Percentiles rank a stretch among this genome's conserved stretches.
Conservation (phyloP, 2,113 vertebrate genomes). For the Cryptomyrus ogoouensis region DNA sequence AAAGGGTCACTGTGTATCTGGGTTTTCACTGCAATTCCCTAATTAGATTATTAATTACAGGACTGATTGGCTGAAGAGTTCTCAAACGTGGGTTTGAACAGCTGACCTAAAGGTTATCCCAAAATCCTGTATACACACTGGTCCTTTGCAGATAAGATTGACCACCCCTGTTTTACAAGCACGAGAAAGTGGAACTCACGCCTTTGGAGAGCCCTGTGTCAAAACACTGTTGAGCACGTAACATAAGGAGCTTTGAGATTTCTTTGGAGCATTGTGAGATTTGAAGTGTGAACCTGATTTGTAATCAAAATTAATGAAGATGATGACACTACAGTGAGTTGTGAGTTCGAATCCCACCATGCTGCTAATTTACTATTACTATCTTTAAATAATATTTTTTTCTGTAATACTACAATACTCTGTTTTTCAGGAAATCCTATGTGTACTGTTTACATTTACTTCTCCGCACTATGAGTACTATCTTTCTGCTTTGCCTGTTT, state of each 20-base stretch:
- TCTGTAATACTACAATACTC: neutral
- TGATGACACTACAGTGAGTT: neutral
- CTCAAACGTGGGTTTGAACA: no score
- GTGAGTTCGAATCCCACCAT: neutral
- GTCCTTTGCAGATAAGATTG: no score
- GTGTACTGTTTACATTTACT: neutral
- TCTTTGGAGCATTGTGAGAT: neutral
- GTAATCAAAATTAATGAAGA: neutral
- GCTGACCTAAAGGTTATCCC: no score
- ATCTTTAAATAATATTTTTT: neutral
- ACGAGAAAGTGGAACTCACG: constrained; percentile 26
- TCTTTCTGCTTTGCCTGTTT: neutral
- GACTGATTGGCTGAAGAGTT: no score
- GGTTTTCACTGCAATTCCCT: no score
- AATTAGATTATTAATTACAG: no score
- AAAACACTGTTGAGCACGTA: constrained; percentile 13
- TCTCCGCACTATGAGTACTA: neutral
- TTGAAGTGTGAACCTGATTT: neutral
- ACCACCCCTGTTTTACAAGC: constrained; percentile 46
- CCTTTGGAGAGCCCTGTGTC: neutral
- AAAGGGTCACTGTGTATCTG: no score
- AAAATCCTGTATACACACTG: no score
- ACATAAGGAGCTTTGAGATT: neutral
- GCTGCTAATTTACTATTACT: neutral
- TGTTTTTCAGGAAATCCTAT: neutral